Percentiles rank a stretch among this genome's conserved stretches.
phyloP scores from a whole-genome alignment of 1,140 invertebrate species.

The Harpegnathos saltator region DNA sequence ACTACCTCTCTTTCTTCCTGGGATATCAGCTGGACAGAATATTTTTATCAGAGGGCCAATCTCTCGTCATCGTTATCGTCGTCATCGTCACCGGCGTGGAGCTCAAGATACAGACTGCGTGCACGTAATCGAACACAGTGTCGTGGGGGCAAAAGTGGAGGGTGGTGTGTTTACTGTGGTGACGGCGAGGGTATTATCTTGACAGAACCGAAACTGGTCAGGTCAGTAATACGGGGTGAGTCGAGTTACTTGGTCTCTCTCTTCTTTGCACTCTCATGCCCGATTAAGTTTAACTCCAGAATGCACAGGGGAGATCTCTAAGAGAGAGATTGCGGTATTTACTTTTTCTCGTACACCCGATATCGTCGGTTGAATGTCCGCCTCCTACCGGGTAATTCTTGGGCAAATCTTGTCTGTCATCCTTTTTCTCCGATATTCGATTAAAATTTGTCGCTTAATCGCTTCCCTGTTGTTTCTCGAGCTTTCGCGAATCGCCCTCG shows the following conservation, averaged over 20 bases:
- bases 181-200: conserved; percentile 58
- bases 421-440: too few relatives aligned
- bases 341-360: too few relatives aligned
- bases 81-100: conserved; percentile 17
- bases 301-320: neutral
- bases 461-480: too few relatives aligned
- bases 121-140: conserved; percentile 52
- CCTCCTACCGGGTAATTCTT: too few relatives aligned
- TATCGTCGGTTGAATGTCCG: too few relatives aligned
- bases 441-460: too few relatives aligned
- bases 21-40: neutral
- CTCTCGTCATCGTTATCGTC: neutral
- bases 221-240: conserved; percentile 59
- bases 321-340: too few relatives aligned
- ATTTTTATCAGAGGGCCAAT: conserved; percentile 14
- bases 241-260: conserved; percentile 24
- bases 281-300: neutral
- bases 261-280: neutral
- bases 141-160: conserved; percentile 59
- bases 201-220: conserved; percentile 52
- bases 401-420: too few relatives aligned
- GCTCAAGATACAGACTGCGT: conserved; percentile 43
- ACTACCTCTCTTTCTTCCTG: too few relatives aligned
- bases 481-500: too few relatives aligned
- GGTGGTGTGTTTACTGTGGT: conserved; percentile 59